Evolutionary conservation across 2,113 vertebrate genomes (phyloP).

Genomic region (Mastomys natalensis): DNA sequence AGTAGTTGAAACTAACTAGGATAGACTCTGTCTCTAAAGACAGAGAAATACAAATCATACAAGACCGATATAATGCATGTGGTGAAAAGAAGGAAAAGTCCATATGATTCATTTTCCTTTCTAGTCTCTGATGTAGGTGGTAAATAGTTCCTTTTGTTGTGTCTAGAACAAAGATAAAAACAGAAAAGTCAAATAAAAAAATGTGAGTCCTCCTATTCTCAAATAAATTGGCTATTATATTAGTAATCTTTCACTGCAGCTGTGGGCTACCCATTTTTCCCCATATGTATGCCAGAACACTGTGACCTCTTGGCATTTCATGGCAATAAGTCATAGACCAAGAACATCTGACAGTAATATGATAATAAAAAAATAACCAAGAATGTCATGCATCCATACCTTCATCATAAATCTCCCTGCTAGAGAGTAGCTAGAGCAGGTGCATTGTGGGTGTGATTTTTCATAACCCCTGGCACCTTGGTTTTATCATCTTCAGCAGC

Average conservation of each 20-base stretch:
- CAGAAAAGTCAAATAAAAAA: constrained; percentile 42
- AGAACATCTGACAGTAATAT: constrained; percentile 59
- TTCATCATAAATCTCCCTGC: constrained; percentile 52
- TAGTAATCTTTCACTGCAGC: neutral
- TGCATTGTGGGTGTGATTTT: constrained; percentile 53
- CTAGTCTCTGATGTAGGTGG: constrained; percentile 1
- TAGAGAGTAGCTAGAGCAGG: constrained; percentile 42
- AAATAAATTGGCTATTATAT: constrained; percentile 35
- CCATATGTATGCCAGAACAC: neutral
- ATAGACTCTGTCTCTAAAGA: neutral
- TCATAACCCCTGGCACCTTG: constrained; percentile 63
- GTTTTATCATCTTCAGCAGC: constrained; percentile 68
- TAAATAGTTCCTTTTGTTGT: constrained; percentile 46
- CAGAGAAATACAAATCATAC: neutral
- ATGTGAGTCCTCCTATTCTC: neutral
- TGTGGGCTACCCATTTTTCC: constrained; percentile 40
- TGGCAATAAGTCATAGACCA: constrained; percentile 27
- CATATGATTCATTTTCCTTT: constrained; percentile 45
- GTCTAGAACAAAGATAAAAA: constrained; percentile 44
- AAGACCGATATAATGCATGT: neutral
- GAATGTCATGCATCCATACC: constrained; percentile 23
- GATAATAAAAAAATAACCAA: constrained; percentile 36
- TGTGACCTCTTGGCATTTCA: constrained; percentile 40
- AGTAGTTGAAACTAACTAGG: neutral
- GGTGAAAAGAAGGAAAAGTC: neutral